Conservation (phyloP, 2,797 vertebrate species). For the Propithecus deckenii region DNA sequence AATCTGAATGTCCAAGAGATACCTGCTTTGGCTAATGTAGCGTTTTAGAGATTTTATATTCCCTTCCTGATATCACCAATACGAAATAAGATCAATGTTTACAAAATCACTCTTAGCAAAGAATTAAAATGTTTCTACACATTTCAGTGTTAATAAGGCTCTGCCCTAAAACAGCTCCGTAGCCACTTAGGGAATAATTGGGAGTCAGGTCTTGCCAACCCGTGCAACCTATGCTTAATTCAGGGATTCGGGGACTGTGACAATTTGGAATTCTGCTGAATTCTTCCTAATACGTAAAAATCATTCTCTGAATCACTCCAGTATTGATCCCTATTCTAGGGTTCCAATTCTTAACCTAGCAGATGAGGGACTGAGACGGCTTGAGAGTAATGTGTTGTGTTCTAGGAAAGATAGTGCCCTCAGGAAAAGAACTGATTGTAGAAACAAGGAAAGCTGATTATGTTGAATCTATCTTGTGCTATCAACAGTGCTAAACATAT, state of each 20-base stretch:
- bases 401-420: not conserved
- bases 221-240: not conserved
- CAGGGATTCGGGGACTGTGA: not conserved
- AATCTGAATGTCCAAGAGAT: not conserved
- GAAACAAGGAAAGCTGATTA: not conserved
- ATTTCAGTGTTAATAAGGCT: not conserved
- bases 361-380: not conserved
- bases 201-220: not conserved
- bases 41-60: not conserved
- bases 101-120: not conserved
- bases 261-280: not conserved
- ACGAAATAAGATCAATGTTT: not conserved
- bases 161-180: not conserved
- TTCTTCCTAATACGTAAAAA: not conserved
- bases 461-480: not conserved
- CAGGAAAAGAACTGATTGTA: not conserved
- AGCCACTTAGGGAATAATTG: not conserved
- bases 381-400: not conserved
- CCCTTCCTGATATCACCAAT: not conserved
- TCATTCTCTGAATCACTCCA: not conserved
- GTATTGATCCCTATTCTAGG: not conserved
- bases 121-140: not conserved
- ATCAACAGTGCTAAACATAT: not conserved
- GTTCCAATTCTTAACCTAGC: not conserved
- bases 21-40: not conserved